A percentile compares a stretch with the other conserved stretches of the same genome.
Evolutionary conservation across 2,888 invertebrate genomes (phyloP).

Genomic region (Eristalinus aeneus): DNA sequence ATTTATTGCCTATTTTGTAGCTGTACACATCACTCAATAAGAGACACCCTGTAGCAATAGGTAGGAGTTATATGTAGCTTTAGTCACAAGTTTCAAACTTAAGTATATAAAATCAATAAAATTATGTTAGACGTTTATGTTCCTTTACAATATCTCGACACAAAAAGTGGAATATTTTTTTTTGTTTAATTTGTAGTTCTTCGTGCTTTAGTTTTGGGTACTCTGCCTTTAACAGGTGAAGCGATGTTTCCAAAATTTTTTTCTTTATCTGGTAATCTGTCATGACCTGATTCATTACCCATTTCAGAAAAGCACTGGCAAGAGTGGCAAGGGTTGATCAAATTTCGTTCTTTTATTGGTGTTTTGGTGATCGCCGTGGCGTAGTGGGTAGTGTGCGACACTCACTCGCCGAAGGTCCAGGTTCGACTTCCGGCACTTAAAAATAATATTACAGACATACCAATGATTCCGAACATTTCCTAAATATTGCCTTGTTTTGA

Average conservation of each 20-base stretch:
- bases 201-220: neutral
- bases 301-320: no score
- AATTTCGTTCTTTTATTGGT: no score
- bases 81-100: constrained; percentile 12
- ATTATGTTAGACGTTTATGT: constrained; percentile 19
- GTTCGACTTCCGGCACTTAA: no score
- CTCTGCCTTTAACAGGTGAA: neutral
- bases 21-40: neutral
- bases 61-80: constrained; percentile 39
- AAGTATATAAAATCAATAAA: neutral
- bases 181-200: neutral
- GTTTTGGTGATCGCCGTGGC: no score
- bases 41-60: neutral
- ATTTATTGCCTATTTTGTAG: neutral
- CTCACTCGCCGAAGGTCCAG: no score
- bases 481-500: no score
- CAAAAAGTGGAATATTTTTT: neutral
- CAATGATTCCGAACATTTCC: no score
- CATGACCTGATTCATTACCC: no score
- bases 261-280: no score
- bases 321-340: no score
- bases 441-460: no score
- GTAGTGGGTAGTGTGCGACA: no score
- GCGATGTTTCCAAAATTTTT: neutral
- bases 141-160: neutral